These are phyloP conservation scores for Cebidichthys violaceus DNA, from an alignment of 2,113 vertebrate genomes.

Conservation along the genomic window DNA sequence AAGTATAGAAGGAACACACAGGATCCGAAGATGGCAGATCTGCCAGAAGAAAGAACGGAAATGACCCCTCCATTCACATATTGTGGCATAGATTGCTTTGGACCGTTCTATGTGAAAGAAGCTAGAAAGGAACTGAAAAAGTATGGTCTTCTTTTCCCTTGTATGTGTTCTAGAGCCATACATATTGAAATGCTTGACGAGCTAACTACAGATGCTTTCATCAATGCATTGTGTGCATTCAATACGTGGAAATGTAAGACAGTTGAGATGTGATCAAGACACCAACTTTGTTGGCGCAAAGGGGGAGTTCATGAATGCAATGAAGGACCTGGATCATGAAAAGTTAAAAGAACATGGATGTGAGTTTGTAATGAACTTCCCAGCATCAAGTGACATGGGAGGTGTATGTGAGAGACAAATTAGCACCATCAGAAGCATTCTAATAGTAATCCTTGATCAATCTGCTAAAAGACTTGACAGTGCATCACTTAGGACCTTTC, in stretches of 20 bases:
- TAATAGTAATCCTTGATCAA: not conserved
- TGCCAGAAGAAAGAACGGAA: not conserved
- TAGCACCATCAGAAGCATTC: not conserved
- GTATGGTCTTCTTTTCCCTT: not conserved
- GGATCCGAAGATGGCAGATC: not conserved
- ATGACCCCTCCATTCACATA: not conserved
- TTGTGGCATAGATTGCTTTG: not conserved
- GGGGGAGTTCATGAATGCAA: not conserved
- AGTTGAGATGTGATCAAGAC: not conserved
- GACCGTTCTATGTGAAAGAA: not conserved
- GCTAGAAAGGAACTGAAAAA: not conserved
- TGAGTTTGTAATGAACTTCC: not conserved
- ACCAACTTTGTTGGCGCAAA: no score
- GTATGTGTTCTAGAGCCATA: not conserved
- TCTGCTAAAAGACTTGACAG: not conserved
- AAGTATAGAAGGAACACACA: not conserved
- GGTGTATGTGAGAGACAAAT: not conserved
- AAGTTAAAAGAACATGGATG: not conserved
- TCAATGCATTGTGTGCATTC: not conserved
- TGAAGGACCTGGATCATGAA: not conserved
- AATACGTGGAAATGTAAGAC: not conserved
- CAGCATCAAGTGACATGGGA: not conserved
- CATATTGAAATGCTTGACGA: constrained; percentile 5
- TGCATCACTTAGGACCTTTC: not conserved
- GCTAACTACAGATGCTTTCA: constrained; percentile 5